Evolutionary conservation across 2,113 vertebrate genomes (phyloP).

Genomic region (Natator depressus): DNA sequence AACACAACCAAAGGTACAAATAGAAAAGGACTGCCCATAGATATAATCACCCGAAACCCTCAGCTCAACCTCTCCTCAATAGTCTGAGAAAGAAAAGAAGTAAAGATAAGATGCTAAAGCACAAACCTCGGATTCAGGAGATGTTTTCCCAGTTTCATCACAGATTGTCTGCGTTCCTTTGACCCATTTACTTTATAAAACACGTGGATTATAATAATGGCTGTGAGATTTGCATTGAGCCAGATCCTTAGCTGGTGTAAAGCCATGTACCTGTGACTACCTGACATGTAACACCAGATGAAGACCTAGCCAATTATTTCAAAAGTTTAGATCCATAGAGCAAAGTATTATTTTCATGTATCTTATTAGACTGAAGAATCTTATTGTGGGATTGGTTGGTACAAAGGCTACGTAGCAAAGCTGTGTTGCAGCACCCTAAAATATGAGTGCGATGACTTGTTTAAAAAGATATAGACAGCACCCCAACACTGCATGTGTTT

Average conservation of each 20-base stretch:
- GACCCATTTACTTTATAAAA: not conserved
- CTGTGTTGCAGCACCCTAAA: not conserved
- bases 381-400: not conserved
- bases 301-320: not conserved
- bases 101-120: not conserved
- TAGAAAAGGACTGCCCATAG: not conserved
- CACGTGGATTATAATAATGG: accelerated
- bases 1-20: not conserved
- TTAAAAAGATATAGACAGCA: not conserved
- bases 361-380: not conserved
- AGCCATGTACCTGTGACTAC: not conserved
- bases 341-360: not conserved
- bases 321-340: not conserved
- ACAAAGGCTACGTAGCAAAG: not conserved
- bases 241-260: not conserved
- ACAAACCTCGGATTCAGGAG: not conserved
- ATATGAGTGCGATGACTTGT: not conserved
- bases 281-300: not conserved
- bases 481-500: accelerated
- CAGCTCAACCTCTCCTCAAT: not conserved
- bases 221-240: not conserved
- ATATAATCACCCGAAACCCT: not conserved
- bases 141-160: not conserved
- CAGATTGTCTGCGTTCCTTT: not conserved
- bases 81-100: not conserved